Evolutionary conservation across 1,140 invertebrate genomes (phyloP).

Genomic region (Sarcophaga peregrina): DNA sequence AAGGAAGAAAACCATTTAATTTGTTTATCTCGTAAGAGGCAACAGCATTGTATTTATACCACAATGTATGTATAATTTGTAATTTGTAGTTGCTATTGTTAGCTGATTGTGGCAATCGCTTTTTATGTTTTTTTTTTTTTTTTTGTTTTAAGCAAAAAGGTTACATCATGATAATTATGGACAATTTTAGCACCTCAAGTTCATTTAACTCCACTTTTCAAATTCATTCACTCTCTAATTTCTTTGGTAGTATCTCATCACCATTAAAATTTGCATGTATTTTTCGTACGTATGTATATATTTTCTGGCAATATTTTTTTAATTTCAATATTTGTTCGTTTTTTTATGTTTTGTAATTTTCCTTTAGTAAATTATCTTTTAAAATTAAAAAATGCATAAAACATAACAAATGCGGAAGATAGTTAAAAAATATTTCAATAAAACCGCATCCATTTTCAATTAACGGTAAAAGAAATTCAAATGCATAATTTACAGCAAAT

Average conservation of each 20-base stretch:
- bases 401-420: neutral
- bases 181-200: constrained; percentile 39
- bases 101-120: neutral
- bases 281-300: neutral
- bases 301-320: neutral
- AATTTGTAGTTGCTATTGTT: neutral
- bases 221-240: constrained; percentile 15
- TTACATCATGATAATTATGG: constrained; percentile 35
- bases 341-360: constrained; percentile 26
- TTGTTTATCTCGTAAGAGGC: constrained; percentile 8
- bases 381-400: neutral
- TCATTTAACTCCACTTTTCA: constrained; percentile 29
- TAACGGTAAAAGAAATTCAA: no score
- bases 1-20: constrained; percentile 5
- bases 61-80: neutral
- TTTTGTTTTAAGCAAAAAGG: neutral
- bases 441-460: neutral
- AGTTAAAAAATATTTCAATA: neutral
- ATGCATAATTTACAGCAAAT: no score
- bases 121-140: no score
- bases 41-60: neutral
- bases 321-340: neutral
- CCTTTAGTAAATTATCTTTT: constrained; percentile 7
- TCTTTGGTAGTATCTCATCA: neutral
- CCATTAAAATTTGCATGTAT: constrained; percentile 24